A percentile compares a stretch with the other conserved stretches of the same genome.
phyloP scores from a whole-genome alignment of 2,888 invertebrate species.

The Diaprepes abbreviatus region DNA sequence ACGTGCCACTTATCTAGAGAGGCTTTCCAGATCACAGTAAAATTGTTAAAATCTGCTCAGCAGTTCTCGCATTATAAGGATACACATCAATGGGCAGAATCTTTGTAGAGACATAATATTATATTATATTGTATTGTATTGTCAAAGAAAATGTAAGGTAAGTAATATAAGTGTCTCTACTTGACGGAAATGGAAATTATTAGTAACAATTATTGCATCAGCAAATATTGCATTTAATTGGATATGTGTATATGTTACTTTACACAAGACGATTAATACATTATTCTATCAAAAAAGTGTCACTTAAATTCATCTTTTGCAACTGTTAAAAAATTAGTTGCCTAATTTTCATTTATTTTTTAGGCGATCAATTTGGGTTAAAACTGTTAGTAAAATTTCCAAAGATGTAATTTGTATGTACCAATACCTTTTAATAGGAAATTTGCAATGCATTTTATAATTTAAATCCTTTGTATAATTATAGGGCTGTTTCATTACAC shows the following conservation, averaged over 20 bases:
- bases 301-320: slow-evolving; percentile 12
- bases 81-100: no score
- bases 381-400: slow-evolving; percentile 7
- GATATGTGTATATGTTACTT: not conserved
- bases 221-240: not conserved
- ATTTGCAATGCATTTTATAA: not conserved
- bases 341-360: slow-evolving; percentile 3
- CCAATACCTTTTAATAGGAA: not conserved
- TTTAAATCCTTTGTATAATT: not conserved
- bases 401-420: slow-evolving; percentile 10
- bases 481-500: not conserved
- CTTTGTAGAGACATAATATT: no score
- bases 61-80: no score
- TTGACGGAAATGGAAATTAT: no score
- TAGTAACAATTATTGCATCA: not conserved
- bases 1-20: no score
- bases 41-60: no score
- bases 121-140: no score
- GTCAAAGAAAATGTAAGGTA: no score
- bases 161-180: no score
- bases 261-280: slow-evolving; percentile 1
- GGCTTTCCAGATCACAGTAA: no score
- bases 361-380: slow-evolving; percentile 9
- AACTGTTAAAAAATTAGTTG: not conserved
- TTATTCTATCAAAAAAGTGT: not conserved